Percentiles rank a stretch among this genome's conserved stretches.
Evolutionary conservation across 2,113 vertebrate species (phyloP).

Genomic region (Oryzias woworae): DNA sequence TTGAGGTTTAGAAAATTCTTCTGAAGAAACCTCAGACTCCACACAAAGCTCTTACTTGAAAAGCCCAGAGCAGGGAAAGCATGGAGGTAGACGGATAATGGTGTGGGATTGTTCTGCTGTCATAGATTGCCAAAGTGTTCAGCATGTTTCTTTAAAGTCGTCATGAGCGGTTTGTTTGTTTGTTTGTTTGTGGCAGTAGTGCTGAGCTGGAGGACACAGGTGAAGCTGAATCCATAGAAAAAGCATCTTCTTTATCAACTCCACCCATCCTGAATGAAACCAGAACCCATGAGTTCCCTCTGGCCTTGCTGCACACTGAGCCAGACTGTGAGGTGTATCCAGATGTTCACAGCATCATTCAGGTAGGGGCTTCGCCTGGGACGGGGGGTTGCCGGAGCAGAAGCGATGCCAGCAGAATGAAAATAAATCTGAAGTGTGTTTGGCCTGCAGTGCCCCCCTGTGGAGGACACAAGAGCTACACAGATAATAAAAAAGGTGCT

Average conservation of each 20-base stretch:
- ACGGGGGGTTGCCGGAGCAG: no score
- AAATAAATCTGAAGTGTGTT: no score
- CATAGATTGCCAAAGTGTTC: neutral
- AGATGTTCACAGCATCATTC: slow-evolving; percentile 87
- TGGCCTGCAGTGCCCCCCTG: no score
- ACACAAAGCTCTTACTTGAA: no score
- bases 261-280: slow-evolving; percentile 66
- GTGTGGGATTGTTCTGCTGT: neutral
- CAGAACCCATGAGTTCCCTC: slow-evolving; percentile 80
- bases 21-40: no score
- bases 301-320: slow-evolving; percentile 81
- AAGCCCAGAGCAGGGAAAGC: no score
- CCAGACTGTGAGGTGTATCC: slow-evolving; percentile 86
- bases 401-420: no score
- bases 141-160: neutral
- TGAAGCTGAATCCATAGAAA: slow-evolving; percentile 78
- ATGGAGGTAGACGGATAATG: no score
- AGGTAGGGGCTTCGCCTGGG: slow-evolving; percentile 71
- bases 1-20: no score
- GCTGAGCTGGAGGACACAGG: slow-evolving; percentile 84
- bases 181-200: slow-evolving; percentile 56
- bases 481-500: no score
- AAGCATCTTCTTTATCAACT: slow-evolving; percentile 49
- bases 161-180: neutral
- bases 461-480: no score